These are phyloP conservation scores for Sturmia bella DNA, from an alignment of 2,888 invertebrate genomes.

Conservation along the genomic window DNA sequence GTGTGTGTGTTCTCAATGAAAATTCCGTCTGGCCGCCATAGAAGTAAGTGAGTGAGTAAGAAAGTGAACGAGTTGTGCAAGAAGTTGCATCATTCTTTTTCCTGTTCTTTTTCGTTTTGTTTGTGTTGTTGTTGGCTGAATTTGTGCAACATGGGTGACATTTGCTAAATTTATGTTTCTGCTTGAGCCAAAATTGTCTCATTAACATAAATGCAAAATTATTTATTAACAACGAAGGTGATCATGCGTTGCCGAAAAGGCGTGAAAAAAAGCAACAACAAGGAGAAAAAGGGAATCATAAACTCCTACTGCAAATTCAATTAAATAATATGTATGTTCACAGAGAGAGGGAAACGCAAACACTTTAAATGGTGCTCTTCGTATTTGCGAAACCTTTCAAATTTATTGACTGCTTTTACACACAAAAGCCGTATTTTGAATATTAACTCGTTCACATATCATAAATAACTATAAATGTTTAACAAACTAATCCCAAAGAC, in stretches of 20 bases:
- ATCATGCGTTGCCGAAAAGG: conserved; percentile 67
- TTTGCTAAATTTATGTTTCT: conserved; percentile 68
- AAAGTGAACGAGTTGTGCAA: not conserved
- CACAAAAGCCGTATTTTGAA: conserved; percentile 13
- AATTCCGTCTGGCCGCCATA: not conserved
- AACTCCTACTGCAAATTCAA: conserved; percentile 38
- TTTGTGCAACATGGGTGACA: conserved; percentile 65
- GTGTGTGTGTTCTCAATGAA: no score
- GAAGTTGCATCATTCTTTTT: conserved; percentile 42
- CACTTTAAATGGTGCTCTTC: not conserved
- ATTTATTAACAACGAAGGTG: conserved; percentile 72
- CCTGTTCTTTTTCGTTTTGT: not conserved
- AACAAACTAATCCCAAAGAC: conserved; percentile 52
- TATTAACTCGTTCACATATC: conserved; percentile 47
- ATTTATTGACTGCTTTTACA: conserved; percentile 29
- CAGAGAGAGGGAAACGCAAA: not conserved
- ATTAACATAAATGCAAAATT: conserved; percentile 74
- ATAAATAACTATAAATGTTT: conserved; percentile 60
- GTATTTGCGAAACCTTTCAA: conserved; percentile 1
- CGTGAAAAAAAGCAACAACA: conserved; percentile 20
- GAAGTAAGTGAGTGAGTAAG: not conserved
- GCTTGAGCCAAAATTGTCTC: conserved; percentile 71
- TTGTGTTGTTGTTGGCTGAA: conserved; percentile 36
- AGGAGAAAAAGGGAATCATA: conserved; percentile 23
- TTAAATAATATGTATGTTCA: no score